Base-by-base conservation (phyloP, 2,888 invertebrate species). In the Malthinus seriepunctatus region DNA sequence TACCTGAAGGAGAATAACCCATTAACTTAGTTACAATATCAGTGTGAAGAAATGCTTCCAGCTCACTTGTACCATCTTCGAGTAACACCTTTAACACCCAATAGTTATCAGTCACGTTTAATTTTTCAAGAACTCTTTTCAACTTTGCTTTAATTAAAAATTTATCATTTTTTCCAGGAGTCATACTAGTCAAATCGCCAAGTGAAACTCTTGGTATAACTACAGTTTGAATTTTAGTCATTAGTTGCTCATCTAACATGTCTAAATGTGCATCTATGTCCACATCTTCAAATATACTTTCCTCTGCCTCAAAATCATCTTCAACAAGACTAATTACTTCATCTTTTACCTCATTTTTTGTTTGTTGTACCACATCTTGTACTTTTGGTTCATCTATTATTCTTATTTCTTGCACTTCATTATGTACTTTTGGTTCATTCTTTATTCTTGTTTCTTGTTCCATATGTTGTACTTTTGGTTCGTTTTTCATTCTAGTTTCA, bases 101-200 rank as follows among this genome's bases (percentile, higher is more conserved):
- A 0, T 75, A 78, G 0, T 80, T 77, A 61, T 82, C 81, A 9
- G 78, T 77, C 1, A 84, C 80, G 0, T 79, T 78, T 60, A 88
- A 72, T 68, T 84, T 86, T 5, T 84, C 82, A 5, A 83, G 67
- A 10, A 86, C 72, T 48, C 76, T 79, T 69, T 82, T 78, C 53
- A 86, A 82, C 69, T 83, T 84, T 0, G 81, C 87, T 69, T 82
- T 84, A 0, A 88, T 81, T 63, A 76, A 82, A 58, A 81, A 84
- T 15, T 78, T 80, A 54, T 78, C 81, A 0, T 79, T 80, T 1
- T 63, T 68, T 56, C 73, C 79, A 9, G 77, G 63, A 10, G 64
- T 56, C 14, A 67, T 66, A 48, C 71, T 63, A 37, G 66, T 46
- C 12, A 74, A 59, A 56, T 71, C 67, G 14, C 60, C 63, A 54